These are phyloP conservation scores for Noctua comes DNA, from an alignment of 2,888 invertebrate genomes.

Conservation along the genomic window DNA sequence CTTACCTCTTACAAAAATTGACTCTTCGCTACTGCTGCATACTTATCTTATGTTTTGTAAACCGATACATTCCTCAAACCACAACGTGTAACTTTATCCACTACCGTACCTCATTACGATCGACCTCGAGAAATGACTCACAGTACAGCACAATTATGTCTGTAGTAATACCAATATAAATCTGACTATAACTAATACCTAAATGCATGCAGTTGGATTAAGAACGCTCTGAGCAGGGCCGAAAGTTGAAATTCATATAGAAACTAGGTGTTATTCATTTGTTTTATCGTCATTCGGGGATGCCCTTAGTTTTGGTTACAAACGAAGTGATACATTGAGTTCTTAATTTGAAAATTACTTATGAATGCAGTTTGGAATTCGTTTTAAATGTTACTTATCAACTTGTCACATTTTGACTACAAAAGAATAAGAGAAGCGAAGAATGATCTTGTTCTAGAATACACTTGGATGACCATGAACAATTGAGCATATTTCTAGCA, in stretches of 20 bases:
- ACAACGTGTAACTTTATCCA: not conserved
- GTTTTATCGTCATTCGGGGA: constrained; percentile 16
- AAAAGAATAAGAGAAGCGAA: not conserved
- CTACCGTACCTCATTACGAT: not conserved
- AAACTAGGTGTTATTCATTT: not conserved
- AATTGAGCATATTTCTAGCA: not conserved
- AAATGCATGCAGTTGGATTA: not conserved
- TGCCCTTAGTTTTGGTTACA: not conserved
- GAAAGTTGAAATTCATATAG: not conserved
- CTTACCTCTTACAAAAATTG: too few relatives aligned
- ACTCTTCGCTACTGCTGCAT: too few relatives aligned
- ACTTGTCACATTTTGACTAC: not conserved
- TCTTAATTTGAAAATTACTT: not conserved
- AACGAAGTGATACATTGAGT: not conserved
- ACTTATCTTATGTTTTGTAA: not conserved
- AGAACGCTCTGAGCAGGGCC: not conserved
- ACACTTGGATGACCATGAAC: not conserved
- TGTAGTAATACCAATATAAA: not conserved
- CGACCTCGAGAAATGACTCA: constrained; percentile 28
- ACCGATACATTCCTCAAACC: not conserved
- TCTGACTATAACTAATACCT: not conserved
- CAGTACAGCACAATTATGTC: not conserved
- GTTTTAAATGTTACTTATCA: not conserved
- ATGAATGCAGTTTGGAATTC: not conserved
- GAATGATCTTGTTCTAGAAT: not conserved